A percentile compares a stretch with the other conserved stretches of the same genome.
Evolutionary conservation across 2,797 vertebrate species (phyloP).

Genomic region (Sparidentex hasta): DNA sequence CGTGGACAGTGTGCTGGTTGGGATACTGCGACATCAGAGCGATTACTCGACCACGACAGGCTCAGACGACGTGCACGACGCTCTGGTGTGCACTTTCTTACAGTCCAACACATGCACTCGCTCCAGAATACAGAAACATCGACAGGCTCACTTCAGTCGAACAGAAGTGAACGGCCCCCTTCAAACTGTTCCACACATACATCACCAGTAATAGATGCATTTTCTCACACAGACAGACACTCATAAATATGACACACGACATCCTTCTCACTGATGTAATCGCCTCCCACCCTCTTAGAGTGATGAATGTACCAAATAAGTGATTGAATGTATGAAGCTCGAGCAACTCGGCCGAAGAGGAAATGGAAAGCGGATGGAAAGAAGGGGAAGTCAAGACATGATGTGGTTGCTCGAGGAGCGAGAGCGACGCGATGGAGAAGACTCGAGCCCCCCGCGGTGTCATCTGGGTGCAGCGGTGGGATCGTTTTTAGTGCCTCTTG

Average conservation of each 20-base stretch:
- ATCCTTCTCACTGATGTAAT: constrained; percentile 45
- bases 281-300: constrained; percentile 51
- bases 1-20: constrained; percentile 23
- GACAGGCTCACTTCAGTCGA: constrained; percentile 5
- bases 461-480: constrained; percentile 16
- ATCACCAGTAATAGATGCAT: constrained; percentile 40
- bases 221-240: constrained; percentile 38
- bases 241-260: constrained; percentile 35
- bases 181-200: constrained; percentile 23
- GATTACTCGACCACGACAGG: constrained; percentile 15
- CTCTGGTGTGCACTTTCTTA: constrained; percentile 30
- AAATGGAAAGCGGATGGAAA: constrained; percentile 2
- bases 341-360: constrained; percentile 29
- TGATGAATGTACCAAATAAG: constrained; percentile 75
- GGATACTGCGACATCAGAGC: constrained; percentile 28
- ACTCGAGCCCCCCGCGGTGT: constrained; percentile 17
- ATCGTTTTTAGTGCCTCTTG: constrained; percentile 61
- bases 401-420: constrained; percentile 31
- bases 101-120: constrained; percentile 7
- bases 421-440: constrained; percentile 17
- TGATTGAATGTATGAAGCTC: constrained; percentile 73
- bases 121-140: constrained; percentile 15
- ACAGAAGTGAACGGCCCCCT: constrained; percentile 44
- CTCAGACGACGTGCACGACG: constrained; percentile 22
- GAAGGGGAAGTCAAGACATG: background rate